These are phyloP conservation scores for Pristionchus fissidentatus DNA, from an alignment of 2,888 invertebrate genomes.

Conservation along the genomic window DNA sequence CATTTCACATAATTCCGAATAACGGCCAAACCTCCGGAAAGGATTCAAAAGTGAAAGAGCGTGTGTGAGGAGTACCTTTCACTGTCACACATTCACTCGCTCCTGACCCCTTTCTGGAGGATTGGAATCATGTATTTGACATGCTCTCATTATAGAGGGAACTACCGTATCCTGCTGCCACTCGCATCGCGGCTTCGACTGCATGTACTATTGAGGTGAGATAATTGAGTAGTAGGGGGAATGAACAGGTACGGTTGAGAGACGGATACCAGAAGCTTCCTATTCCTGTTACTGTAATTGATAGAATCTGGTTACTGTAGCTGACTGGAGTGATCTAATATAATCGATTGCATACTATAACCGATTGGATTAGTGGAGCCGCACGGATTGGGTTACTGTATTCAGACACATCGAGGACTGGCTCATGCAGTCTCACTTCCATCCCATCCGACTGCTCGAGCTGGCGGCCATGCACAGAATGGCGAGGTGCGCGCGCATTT, in stretches of 20 bases:
- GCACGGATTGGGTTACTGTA: conserved; percentile 1
- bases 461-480: conserved; percentile 50
- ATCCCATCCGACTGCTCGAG: conserved; percentile 65
- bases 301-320: too few relatives aligned
- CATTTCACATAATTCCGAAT: too few relatives aligned
- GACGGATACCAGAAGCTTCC: conserved; percentile 14
- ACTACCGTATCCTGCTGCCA: conserved; percentile 19
- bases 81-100: too few relatives aligned
- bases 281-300: too few relatives aligned
- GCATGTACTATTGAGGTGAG: not conserved
- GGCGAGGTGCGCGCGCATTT: not conserved
- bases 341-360: too few relatives aligned
- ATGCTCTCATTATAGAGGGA: not conserved
- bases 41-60: too few relatives aligned
- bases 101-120: not conserved
- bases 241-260: conserved; percentile 48
- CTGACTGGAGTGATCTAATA: too few relatives aligned
- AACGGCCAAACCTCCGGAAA: not conserved
- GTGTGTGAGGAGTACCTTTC: not conserved
- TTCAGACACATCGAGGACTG: conserved; percentile 13
- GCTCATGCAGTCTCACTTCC: conserved; percentile 57
- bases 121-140: not conserved
- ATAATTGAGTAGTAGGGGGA: conserved; percentile 45
- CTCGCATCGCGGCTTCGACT: conserved; percentile 14
- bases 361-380: too few relatives aligned